Evolutionary conservation across 2,113 vertebrate genomes (phyloP).

Genomic region (Siphamia tubifer): DNA sequence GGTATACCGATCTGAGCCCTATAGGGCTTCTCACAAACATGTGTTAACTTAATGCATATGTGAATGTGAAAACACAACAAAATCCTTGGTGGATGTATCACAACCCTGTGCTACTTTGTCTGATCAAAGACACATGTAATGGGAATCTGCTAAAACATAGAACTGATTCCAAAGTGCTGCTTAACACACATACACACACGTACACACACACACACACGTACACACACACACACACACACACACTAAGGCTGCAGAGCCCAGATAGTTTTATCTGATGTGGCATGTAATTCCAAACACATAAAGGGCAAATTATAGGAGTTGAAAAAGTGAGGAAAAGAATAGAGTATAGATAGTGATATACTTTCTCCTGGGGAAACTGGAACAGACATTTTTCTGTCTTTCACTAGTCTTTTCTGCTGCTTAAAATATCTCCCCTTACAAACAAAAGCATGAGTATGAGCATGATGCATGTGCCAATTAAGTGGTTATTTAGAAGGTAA

Average conservation of each 20-base stretch:
- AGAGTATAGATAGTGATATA: conserved; percentile 5
- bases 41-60: too few species aligned
- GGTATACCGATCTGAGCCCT: too few species aligned
- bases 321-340: background rate
- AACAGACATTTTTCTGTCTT: background rate
- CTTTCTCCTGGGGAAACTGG: background rate
- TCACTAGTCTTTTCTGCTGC: background rate
- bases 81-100: too few species aligned
- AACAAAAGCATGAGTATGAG: background rate
- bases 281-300: conserved; percentile 48
- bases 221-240: background rate
- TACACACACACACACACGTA: background rate
- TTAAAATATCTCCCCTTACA: background rate
- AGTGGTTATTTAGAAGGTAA: conserved; percentile 2
- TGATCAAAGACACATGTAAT: conserved; percentile 16
- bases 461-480: conserved; percentile 17
- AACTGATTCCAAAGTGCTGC: background rate
- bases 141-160: too few species aligned
- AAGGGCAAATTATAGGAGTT: conserved; percentile 33
- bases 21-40: too few species aligned
- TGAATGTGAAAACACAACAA: too few species aligned
- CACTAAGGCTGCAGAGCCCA: conserved; percentile 16
- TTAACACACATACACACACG: background rate
- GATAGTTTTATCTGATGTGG: conserved; percentile 55
- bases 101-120: background rate